Conservation (phyloP, 2,888 invertebrate species). For the Calameuta idolon region DNA sequence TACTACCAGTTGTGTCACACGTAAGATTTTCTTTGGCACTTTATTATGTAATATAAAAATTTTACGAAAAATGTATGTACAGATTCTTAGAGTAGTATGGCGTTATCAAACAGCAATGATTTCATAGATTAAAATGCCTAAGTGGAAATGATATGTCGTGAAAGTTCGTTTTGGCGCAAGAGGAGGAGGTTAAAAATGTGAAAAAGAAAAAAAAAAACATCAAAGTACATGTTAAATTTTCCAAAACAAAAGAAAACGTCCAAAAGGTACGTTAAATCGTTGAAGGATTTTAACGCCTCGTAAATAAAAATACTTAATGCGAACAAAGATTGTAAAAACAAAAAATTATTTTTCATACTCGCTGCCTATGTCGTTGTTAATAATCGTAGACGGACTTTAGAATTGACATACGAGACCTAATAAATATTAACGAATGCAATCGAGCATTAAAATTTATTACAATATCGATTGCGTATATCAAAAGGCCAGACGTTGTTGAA, state of each 20-base stretch:
- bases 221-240: background rate
- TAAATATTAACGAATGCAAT: background rate
- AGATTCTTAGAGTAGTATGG: constrained; percentile 61
- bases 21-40: constrained; percentile 62
- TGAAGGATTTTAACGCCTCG: background rate
- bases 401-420: background rate
- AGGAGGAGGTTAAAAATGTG: background rate
- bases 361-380: background rate
- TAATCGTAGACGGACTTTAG: background rate
- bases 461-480: background rate
- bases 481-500: background rate
- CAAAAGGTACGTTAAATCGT: background rate
- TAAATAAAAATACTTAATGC: background rate
- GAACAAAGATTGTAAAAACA: background rate
- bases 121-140: constrained; percentile 40
- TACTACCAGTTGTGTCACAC: background rate
- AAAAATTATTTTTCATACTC: background rate
- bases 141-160: constrained; percentile 37
- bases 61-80: constrained; percentile 54
- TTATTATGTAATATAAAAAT: constrained; percentile 57
- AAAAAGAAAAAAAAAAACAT: background rate
- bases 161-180: background rate
- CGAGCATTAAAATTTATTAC: background rate
- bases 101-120: constrained; percentile 40
- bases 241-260: background rate